Evolutionary conservation across 2,797 vertebrate species (phyloP).

Genomic region (Glyptemys insculpta): DNA sequence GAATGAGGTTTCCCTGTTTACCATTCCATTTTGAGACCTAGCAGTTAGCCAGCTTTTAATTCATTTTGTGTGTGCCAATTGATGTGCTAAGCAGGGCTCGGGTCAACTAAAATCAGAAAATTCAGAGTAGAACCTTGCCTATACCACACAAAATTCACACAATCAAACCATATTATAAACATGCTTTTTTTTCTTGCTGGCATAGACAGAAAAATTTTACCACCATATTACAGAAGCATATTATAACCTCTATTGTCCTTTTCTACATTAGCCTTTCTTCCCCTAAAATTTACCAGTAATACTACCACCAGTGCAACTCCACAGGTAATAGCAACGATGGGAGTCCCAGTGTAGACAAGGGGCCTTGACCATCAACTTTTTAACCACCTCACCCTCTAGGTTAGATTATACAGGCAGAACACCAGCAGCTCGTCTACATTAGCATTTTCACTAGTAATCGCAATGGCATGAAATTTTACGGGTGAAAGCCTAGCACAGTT

Average conservation of each 20-base stretch:
- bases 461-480: neutral
- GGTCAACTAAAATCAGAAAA: conserved; percentile 31
- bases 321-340: neutral
- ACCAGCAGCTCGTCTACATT: neutral
- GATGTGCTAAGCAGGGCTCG: conserved; percentile 42
- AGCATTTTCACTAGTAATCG: neutral
- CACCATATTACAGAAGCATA: conserved; percentile 20
- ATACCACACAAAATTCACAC: conserved; percentile 27
- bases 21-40: neutral
- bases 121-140: neutral
- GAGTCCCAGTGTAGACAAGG: too few relatives aligned
- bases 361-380: too few relatives aligned
- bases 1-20: neutral
- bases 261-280: neutral
- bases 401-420: too few relatives aligned
- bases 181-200: neutral
- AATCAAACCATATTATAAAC: conserved; percentile 24
- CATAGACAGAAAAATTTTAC: conserved; percentile 27
- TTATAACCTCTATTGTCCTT: neutral
- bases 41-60: conserved; percentile 22
- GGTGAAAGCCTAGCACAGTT: neutral
- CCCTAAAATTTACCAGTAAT: neutral
- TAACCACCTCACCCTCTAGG: too few relatives aligned
- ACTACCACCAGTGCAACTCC: neutral
- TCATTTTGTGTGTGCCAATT: neutral